These are phyloP conservation scores for Rhynchonema sp. DNA, from an alignment of 2,888 invertebrate species.

Conservation along the genomic window DNA sequence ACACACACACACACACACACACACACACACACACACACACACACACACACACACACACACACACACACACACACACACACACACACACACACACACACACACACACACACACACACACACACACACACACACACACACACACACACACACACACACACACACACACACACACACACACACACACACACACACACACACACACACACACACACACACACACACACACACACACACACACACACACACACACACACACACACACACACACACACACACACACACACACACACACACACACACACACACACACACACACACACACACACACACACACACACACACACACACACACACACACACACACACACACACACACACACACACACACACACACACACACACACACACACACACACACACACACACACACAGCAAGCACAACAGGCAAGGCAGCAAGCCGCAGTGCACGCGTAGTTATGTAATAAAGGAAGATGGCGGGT, in stretches of 20 bases:
- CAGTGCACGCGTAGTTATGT: too few species aligned
- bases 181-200: not conserved
- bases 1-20: too few species aligned
- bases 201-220: not conserved
- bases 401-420: conserved; percentile 1
- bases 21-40: too few species aligned
- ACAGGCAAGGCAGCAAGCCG: too few species aligned
- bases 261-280: not conserved
- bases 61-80: too few species aligned
- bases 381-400: conserved; percentile 1
- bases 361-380: not conserved
- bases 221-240: not conserved
- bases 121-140: too few species aligned
- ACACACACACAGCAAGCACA: not conserved
- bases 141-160: too few species aligned
- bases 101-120: too few species aligned
- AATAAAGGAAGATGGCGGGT: too few species aligned
- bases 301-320: not conserved
- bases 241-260: not conserved
- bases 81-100: too few species aligned
- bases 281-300: not conserved
- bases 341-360: not conserved
- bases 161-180: too few species aligned
- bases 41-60: too few species aligned
- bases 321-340: not conserved